Evolutionary conservation across 2,888 invertebrate species (phyloP), one percentile per base, ranked within the genome.

Genomic region (Ceriagrion tenellum): DNA sequence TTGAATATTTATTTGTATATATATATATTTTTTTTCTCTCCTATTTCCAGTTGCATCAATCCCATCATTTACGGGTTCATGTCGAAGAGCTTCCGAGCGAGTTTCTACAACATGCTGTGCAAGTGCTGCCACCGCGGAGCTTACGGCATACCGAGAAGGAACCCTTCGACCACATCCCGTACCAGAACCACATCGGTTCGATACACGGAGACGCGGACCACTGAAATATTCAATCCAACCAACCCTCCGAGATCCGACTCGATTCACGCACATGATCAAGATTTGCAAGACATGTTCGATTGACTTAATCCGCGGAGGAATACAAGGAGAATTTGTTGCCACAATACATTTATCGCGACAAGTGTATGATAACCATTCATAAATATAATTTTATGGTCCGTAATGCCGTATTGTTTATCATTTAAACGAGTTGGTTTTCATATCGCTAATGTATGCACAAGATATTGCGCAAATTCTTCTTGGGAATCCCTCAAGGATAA

Each of bases 31-130:
- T 26, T 69, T 56, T 35, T 89, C 63, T 95, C 81, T 40, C 95
- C 95, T 93, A 91, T 95, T 95, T 96, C 96, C 96, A 98, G 98
- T 96, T 98, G 98, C 96, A 97, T 98, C 96, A 98, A 98, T 96
- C 98, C 98, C 10, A 97, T 98, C 88, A 97, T 98, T 63, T 98
- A 98, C 96, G 98, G 98, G 55, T 98, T 98, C 97, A 98, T 98
- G 98, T 98, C 98, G 88, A 97, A 97, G 96, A 98, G 98, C 96
- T 98, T 98, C 96, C 97, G 98, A 6, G 97, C 97, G 96, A 97
- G 97, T 96, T 97, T 97, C 96, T 96, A 97, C 95, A 97, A 97
- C 63, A 97, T 97, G 0, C 97, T 97, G n/a, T 97, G 97, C 96
- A 96, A 96, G 40, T 97, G 97, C 95, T 97, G 97, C 88, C 47